Conservation (phyloP, 2,113 vertebrate species). For the Caloenas nicobarica region DNA sequence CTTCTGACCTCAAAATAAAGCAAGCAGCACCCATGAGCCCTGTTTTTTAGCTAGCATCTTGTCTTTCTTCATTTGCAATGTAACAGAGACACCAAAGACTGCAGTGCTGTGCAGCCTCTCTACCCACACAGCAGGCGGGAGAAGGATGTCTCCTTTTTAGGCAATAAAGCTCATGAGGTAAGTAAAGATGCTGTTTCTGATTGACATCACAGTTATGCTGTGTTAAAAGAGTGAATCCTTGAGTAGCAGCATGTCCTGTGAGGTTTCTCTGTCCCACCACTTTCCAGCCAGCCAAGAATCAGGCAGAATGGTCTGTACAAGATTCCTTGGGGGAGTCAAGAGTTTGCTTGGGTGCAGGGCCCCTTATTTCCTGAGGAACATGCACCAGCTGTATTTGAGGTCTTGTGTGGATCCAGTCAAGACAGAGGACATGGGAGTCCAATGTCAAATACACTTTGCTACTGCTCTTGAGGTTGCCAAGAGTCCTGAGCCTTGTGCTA, state of each 20-base stretch:
- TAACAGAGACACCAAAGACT: background rate
- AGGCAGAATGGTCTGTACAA: background rate
- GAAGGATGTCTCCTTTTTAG: background rate
- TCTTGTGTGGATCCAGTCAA: background rate
- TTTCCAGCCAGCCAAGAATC: background rate
- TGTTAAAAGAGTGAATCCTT: background rate
- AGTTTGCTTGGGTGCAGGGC: background rate
- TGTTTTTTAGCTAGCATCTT: background rate
- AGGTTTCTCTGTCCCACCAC: background rate
- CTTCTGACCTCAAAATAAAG: background rate
- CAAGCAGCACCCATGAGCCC: background rate
- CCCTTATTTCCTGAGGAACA: background rate
- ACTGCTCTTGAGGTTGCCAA: background rate
- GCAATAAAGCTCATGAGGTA: background rate
- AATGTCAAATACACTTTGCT: background rate
- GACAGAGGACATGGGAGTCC: background rate
- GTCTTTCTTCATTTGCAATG: background rate
- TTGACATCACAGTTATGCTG: background rate
- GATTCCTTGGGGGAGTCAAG: background rate
- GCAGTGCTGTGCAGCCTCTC: background rate
- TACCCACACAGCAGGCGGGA: background rate
- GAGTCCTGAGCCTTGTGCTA: background rate
- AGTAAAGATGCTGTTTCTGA: background rate
- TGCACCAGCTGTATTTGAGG: background rate
- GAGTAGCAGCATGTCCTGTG: background rate